Conservation (phyloP, 2,113 vertebrate species). For the Piliocolobus tephrosceles region DNA sequence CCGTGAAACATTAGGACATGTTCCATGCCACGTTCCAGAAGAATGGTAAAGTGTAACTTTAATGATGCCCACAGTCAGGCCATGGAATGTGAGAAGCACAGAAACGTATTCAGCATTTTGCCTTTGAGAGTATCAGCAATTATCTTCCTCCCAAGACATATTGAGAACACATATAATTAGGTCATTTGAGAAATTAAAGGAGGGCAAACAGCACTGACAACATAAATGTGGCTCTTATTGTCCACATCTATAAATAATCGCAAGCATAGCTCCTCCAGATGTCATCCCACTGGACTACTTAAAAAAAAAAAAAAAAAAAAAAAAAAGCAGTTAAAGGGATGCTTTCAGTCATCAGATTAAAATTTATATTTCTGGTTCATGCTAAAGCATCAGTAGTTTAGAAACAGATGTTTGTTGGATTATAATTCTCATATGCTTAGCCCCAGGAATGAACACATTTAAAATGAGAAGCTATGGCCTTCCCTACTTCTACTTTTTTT, state of each 20-base stretch:
- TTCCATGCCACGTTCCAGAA: slow-evolving; percentile 56
- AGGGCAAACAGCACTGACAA: slow-evolving; percentile 13
- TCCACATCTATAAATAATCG: neutral
- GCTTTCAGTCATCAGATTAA: neutral
- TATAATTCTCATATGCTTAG: slow-evolving; percentile 3
- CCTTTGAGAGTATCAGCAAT: slow-evolving; percentile 45
- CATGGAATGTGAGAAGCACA: slow-evolving; percentile 17
- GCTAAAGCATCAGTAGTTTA: neutral
- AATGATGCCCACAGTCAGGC: slow-evolving; percentile 61
- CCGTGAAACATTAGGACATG: slow-evolving; percentile 1
- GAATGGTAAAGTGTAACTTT: slow-evolving; percentile 67
- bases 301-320: neutral
- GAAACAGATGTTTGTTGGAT: neutral
- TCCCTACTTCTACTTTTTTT: neutral
- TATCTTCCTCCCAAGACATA: slow-evolving; percentile 18
- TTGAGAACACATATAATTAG: slow-evolving; percentile 62
- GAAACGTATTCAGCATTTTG: slow-evolving; percentile 19
- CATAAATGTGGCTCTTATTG: neutral
- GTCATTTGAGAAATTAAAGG: slow-evolving; percentile 70
- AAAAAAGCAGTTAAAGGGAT: neutral
- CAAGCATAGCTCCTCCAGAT: neutral
- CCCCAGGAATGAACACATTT: neutral
- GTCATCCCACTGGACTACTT: neutral
- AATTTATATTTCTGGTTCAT: slow-evolving; percentile 46
- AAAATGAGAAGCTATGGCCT: neutral